Percentiles rank a stretch among this genome's conserved stretches.
These are phyloP conservation scores for Drosophila sturtevanti DNA, from an alignment of 1,140 invertebrate species.

Conservation along the genomic window DNA sequence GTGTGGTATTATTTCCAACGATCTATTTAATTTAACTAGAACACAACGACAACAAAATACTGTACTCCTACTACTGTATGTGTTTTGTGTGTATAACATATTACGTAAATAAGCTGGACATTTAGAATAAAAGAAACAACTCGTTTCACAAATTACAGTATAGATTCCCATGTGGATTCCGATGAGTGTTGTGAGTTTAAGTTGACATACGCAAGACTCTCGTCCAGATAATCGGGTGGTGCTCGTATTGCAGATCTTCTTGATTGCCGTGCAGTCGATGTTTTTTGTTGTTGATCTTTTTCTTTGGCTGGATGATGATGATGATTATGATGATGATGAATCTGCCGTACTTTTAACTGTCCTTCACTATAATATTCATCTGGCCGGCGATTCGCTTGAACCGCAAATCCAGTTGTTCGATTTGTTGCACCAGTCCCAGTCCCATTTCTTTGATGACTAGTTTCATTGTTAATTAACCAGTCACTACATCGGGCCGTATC, in stretches of 20 bases:
- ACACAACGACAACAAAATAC: constrained; percentile 7
- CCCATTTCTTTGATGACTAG: constrained; percentile 7
- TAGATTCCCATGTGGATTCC: constrained; percentile 53
- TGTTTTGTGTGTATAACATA: constrained; percentile 34
- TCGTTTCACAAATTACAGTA: constrained; percentile 62
- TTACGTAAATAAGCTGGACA: constrained; percentile 40
- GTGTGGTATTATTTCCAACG: constrained; percentile 26
- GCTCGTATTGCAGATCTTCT: constrained; percentile 20
- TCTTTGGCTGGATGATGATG: constrained; percentile 29
- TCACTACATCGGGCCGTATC: constrained; percentile 35
- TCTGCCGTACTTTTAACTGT: constrained; percentile 22
- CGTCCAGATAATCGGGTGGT: constrained; percentile 44
- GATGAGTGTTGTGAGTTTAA: constrained; percentile 16
- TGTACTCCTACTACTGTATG: constrained; percentile 12
- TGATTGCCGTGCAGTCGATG: constrained; percentile 29
- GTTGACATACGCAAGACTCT: constrained; percentile 30
- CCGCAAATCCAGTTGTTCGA: constrained; percentile 32
- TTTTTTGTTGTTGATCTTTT: constrained; percentile 40
- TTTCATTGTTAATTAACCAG: constrained; percentile 23
- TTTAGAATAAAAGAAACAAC: constrained; percentile 28
- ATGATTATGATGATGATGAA: constrained; percentile 32
- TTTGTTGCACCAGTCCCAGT: constrained; percentile 34
- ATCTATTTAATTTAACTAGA: constrained; percentile 21
- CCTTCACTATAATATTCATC: constrained; percentile 35
- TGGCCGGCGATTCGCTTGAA: constrained; percentile 23